Base-by-base conservation (phyloP, 2,797 vertebrate species). In the Vireo griseus region DNA sequence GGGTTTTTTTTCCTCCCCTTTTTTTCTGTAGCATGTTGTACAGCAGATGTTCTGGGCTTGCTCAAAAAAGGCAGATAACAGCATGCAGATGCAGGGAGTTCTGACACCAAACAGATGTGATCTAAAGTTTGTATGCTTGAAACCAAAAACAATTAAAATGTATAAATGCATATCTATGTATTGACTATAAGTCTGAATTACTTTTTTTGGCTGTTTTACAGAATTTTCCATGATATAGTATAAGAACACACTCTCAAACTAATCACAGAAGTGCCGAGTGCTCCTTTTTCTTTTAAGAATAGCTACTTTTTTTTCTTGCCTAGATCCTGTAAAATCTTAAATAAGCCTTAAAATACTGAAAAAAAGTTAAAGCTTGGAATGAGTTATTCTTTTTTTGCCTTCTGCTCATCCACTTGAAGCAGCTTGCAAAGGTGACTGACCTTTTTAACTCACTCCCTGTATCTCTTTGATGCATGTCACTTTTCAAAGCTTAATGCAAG, bases 261-360 rank as follows among this genome's bases (percentile, higher is more conserved):
- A 96, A 97, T 98, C 97, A 98, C 98, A 96, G 52, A 98, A 98
- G 98, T 98, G 98, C 98, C 98, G 97, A 98, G 95, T 78, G 97
- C 82, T 92, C 94, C 91, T 95, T 90, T 94, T 96, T 94, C 90
- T 88, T 86, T 73, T 51, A 80, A 76, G 96, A 93, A 93, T 88
- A 94, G 93, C 65, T 81, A 44, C 29, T 65, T 51, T 87, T 35
- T 96, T 96, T 90, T 88, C 88, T 67, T 95, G 91, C 96, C 94
- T 95, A 63, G 89, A 83, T 90, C 79, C 93, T 97, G 94, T 97
- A 96, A 97, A 97, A 95, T 88, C 83, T 97, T 96, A 95, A 97
- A 35, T 67, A 92, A 98, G 97, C 98, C 98, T 98, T 98, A 98
- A 98, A 97, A 92, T 96, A 97, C 40, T 88, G 86, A 96, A 82